These are phyloP conservation scores for Rallus limicola DNA, from an alignment of 2,113 vertebrate species.

Conservation along the genomic window DNA sequence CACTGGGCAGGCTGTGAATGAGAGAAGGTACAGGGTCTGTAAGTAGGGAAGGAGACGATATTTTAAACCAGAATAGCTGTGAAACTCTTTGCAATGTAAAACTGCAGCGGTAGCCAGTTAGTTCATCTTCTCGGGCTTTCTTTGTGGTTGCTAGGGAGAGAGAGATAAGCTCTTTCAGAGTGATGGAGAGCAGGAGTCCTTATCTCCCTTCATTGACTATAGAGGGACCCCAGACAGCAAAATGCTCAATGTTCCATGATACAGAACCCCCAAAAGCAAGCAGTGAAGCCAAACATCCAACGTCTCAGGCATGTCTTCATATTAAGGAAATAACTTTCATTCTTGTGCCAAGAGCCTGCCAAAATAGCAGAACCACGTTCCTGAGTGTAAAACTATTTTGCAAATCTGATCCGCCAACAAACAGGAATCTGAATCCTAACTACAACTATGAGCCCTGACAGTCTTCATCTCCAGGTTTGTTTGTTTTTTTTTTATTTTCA, in stretches of 20 bases:
- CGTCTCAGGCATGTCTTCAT: neutral
- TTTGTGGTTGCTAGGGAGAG: neutral
- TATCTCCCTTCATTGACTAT: conserved; percentile 8
- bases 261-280: neutral
- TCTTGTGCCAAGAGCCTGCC: conserved; percentile 41
- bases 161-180: conserved; percentile 24
- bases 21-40: neutral
- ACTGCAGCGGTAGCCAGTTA: neutral
- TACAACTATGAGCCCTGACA: neutral
- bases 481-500: neutral
- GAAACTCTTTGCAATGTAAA: conserved; percentile 14
- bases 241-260: neutral
- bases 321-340: conserved; percentile 47
- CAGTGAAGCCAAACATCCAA: neutral
- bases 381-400: neutral
- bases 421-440: neutral
- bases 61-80: conserved; percentile 1
- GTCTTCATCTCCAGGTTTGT: neutral
- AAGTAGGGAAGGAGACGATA: neutral
- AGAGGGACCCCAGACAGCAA: neutral
- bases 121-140: conserved; percentile 16
- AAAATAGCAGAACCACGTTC: conserved; percentile 3
- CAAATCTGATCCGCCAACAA: neutral
- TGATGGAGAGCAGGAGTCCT: conserved; percentile 11
- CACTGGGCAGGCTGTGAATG: neutral